Conservation (phyloP, 2,888 invertebrate genomes). For the Heliconius charithonia region DNA sequence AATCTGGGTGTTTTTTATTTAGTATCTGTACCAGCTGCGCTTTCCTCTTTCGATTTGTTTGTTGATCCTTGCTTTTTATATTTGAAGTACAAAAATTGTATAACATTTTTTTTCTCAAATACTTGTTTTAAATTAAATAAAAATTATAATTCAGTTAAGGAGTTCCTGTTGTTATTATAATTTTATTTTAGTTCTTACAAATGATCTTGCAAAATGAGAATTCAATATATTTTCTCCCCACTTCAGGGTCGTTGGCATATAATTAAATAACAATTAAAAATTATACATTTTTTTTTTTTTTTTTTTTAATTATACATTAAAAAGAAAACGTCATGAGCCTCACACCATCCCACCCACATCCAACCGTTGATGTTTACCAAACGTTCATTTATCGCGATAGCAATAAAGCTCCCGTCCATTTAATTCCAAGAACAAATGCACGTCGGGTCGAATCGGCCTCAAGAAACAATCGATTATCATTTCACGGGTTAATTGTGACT, state of each 20-base stretch:
- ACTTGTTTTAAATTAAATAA: background rate
- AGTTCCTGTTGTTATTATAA: background rate
- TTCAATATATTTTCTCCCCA: background rate
- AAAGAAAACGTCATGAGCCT: background rate
- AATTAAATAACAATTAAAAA: too few relatives aligned
- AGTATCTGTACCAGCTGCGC: conserved; percentile 41
- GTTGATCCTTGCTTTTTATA: conserved; percentile 22
- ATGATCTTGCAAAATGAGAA: background rate
- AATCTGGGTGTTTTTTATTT: conserved; percentile 55
- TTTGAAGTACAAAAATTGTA: conserved; percentile 7
- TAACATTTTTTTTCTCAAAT: background rate
- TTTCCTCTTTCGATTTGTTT: conserved; percentile 37
- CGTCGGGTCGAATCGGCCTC: conserved; percentile 58
- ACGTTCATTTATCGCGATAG: conserved; percentile 24
- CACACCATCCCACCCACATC: conserved; percentile 1
- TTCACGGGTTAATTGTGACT: conserved; percentile 76
- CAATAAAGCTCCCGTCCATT: conserved; percentile 45
- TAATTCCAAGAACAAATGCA: conserved; percentile 52
- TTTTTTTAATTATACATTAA: too few relatives aligned
- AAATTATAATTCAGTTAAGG: background rate
- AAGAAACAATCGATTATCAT: conserved; percentile 75
- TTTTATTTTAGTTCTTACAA: too few relatives aligned
- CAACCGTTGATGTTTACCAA: conserved; percentile 21
- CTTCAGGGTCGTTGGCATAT: background rate
- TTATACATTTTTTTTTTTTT: too few relatives aligned